A percentile compares a stretch with the other conserved stretches of the same genome.
Evolutionary conservation across 92 coral and sea anemone species (phyloP).

Genomic region (Nematostella vectensis): DNA sequence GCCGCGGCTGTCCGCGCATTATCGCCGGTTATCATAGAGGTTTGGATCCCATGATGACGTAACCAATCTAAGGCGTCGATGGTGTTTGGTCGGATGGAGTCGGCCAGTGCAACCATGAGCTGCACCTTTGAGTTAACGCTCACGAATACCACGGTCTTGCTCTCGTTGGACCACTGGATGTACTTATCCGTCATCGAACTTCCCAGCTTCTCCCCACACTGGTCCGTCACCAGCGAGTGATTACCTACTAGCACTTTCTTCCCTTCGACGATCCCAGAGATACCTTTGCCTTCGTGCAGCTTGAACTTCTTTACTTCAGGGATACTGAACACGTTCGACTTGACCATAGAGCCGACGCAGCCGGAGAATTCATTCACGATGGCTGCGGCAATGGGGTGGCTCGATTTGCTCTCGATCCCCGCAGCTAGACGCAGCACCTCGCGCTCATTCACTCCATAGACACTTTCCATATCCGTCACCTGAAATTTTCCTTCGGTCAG

Average conservation of each 20-base stretch:
- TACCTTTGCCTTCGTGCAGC: conserved; percentile 91
- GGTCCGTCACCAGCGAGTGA: conserved; percentile 46
- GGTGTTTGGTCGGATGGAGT: conserved; percentile 75
- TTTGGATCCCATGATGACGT: conserved; percentile 65
- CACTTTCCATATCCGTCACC: conserved; percentile 64
- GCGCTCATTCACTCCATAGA: conserved; percentile 61
- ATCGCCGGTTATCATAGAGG: conserved; percentile 97
- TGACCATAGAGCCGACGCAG: conserved; percentile 78
- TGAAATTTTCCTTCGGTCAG: conserved; percentile 93
- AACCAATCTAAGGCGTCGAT: conserved; percentile 64
- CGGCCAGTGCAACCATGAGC: conserved; percentile 95
- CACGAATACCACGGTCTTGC: conserved; percentile 93
- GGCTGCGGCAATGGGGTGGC: conserved; percentile 95
- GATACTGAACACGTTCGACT: conserved; percentile 28
- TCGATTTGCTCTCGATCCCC: conserved; percentile 92
- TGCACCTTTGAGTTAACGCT: conserved; percentile 63
- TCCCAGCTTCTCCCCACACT: conserved; percentile 28
- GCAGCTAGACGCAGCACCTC: conserved; percentile 85
- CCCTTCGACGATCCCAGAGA: conserved; percentile 74
- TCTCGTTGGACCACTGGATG: conserved; percentile 63
- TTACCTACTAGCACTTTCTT: conserved; percentile 75
- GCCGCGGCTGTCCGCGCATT: conserved; percentile 93
- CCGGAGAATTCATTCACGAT: conserved; percentile 90
- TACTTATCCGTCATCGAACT: conserved; percentile 47
- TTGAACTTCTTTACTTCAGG: conserved; percentile 78